These are phyloP conservation scores for Chydorus sphaericus DNA, from an alignment of 2,888 invertebrate species.

Conservation along the genomic window DNA sequence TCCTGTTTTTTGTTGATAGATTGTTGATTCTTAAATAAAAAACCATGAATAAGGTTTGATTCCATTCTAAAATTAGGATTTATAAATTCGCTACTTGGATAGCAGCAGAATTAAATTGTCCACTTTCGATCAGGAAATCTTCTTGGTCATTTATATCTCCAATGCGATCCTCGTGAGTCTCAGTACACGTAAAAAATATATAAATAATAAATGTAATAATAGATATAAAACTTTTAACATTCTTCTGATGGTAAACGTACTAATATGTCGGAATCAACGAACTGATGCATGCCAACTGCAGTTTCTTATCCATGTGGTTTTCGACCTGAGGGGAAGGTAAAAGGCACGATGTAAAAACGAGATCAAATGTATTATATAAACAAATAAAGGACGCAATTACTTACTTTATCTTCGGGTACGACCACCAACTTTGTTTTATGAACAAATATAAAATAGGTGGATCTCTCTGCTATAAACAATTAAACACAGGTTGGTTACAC, in stretches of 20 bases:
- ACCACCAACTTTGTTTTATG: too few species aligned
- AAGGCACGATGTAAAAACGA: too few species aligned
- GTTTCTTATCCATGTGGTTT: too few species aligned
- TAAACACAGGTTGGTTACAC: too few species aligned
- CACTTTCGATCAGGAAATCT: constrained; percentile 86
- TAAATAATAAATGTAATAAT: constrained; percentile 44
- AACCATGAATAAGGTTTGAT: background rate
- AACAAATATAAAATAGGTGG: too few species aligned
- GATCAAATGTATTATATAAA: too few species aligned
- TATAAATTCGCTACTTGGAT: constrained; percentile 52
- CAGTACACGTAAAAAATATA: constrained; percentile 59
- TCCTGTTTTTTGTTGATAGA: constrained; percentile 75
- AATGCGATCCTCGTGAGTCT: constrained; percentile 88
- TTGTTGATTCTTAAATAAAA: constrained; percentile 58
- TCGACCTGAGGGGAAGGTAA: too few species aligned
- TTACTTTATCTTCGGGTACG: too few species aligned
- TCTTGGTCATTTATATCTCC: constrained; percentile 51
- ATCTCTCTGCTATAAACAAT: too few species aligned
- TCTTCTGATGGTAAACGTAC: too few species aligned
- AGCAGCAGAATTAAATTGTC: constrained; percentile 92
- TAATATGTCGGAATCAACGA: constrained; percentile 88
- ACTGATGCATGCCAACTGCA: constrained; percentile 95
- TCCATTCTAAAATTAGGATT: background rate
- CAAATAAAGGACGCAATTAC: too few species aligned
- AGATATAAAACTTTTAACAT: too few species aligned